These are phyloP conservation scores for Eremobia ochroleuca DNA, from an alignment of 2,888 invertebrate species.

Conservation along the genomic window DNA sequence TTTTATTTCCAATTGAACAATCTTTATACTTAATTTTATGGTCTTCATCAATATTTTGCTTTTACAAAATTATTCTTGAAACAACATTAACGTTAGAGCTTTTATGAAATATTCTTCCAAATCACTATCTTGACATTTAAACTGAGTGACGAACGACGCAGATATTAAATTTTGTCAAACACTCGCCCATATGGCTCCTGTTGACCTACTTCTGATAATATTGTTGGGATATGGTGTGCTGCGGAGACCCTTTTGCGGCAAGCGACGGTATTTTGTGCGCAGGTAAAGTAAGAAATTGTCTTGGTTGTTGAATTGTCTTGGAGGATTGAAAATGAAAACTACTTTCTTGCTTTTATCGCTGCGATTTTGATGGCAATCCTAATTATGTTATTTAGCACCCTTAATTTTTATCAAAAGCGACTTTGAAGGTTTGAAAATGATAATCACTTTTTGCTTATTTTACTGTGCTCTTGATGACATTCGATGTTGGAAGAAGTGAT, in stretches of 20 bases:
- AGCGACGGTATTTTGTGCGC: not conserved
- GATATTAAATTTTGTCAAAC: constrained; percentile 64
- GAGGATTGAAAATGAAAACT: not conserved
- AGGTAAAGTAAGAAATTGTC: not conserved
- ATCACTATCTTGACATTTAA: constrained; percentile 58
- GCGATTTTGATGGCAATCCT: not conserved
- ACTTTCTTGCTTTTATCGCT: not conserved
- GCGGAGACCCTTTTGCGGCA: not conserved
- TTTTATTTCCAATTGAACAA: not conserved
- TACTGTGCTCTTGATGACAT: not conserved
- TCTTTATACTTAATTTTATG: not conserved
- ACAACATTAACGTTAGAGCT: constrained; percentile 1
- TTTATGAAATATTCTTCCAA: constrained; percentile 25
- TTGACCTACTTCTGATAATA: constrained; percentile 54
- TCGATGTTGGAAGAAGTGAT: not conserved
- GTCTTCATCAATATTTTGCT: not conserved
- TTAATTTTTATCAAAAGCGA: not conserved
- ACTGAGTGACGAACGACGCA: constrained; percentile 35
- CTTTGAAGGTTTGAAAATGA: not conserved
- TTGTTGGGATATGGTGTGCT: constrained; percentile 10
- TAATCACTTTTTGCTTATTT: not conserved
- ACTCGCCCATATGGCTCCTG: constrained; percentile 45
- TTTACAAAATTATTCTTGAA: not conserved
- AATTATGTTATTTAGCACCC: not conserved
- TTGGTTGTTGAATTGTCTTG: no score